Base-by-base conservation (phyloP, 2,797 vertebrate genomes). In the Sebastes flavidus region DNA sequence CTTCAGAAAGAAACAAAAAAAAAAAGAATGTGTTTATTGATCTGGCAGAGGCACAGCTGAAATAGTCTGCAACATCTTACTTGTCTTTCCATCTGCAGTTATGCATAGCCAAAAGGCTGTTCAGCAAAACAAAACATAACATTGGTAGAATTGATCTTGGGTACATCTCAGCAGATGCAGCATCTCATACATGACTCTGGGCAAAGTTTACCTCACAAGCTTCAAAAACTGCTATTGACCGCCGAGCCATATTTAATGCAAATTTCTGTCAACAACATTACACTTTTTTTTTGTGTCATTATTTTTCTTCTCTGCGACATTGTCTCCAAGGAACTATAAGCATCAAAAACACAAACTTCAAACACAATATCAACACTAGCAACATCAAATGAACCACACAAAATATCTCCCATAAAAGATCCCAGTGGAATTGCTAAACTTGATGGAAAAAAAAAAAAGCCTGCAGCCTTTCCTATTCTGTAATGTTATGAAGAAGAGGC, bases 1-100 rank as follows among this genome's bases (percentile, higher is more conserved):
- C 96, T 96, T 94, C 59, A 78, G 82, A 85, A 71, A 86, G 76
- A 14, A 22, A 34, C 12, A 82, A 87, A 79, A 80, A 79, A 34
- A 73, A 87, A 72, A 82, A 84, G 36, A 89, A 78, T 46, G 78
- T 86, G 86, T 92, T 95, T 90, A 95, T 92, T 94, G 90, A 92
- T 88, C 66, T 75, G 72, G 79, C 72, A 90, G 62, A 77, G 82
- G 81, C 63, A 82, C 60, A 52, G 46, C 70, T 83, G 77, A 77
- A 86, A 87, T 49, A 76, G 81, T 81, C 75, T 77, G 80, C 52
- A 86, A 46, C 52, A 49, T 65, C 77, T 46, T 65, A n/a, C 56
- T 59, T 49, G 49, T 85, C 46, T 58, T 74, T 87, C 65, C 38
- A 62, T 82, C 72, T 88, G 88, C 65, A 91, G 63, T 82, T 85